Evolutionary conservation across 2,888 invertebrate genomes (phyloP).

Genomic region (Pterostichus madidus): DNA sequence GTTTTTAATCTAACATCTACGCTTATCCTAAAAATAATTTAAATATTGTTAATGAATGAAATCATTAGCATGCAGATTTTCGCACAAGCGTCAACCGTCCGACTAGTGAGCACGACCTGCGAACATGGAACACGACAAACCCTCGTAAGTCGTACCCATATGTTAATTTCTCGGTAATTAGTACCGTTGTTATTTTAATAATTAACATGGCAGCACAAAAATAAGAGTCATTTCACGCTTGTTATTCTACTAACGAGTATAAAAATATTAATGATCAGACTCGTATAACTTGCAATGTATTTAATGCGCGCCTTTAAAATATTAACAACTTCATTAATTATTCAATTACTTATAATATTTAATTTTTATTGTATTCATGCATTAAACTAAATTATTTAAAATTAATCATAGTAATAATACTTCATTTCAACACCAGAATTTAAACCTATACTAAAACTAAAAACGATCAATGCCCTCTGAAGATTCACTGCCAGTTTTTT

Average conservation of each 20-base stretch:
- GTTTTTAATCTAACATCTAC: constrained; percentile 17
- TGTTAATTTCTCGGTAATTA: constrained; percentile 49
- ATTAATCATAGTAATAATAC: background rate
- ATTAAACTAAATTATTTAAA: background rate
- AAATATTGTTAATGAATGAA: constrained; percentile 15
- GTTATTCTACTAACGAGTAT: constrained; percentile 54
- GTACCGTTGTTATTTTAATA: constrained; percentile 48
- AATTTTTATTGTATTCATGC: constrained; percentile 30
- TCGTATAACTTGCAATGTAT: constrained; percentile 34
- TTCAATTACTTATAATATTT: constrained; percentile 38
- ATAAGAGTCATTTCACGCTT: constrained; percentile 50
- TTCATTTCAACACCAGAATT: too few relatives aligned
- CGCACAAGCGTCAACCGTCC: constrained; percentile 14
- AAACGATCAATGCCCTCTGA: too few relatives aligned
- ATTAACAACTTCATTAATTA: constrained; percentile 42
- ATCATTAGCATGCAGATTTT: constrained; percentile 34
- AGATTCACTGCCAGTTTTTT: too few relatives aligned
- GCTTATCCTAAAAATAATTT: constrained; percentile 12
- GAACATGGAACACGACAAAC: constrained; percentile 15
- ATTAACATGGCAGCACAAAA: constrained; percentile 35
- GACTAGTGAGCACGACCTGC: background rate
- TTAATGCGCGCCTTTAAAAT: constrained; percentile 42
- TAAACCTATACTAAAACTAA: too few relatives aligned
- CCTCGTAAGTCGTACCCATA: constrained; percentile 19
- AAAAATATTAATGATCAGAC: constrained; percentile 55